Conservation (phyloP, 1,140 invertebrate species). For the Drosophila lini region DNA sequence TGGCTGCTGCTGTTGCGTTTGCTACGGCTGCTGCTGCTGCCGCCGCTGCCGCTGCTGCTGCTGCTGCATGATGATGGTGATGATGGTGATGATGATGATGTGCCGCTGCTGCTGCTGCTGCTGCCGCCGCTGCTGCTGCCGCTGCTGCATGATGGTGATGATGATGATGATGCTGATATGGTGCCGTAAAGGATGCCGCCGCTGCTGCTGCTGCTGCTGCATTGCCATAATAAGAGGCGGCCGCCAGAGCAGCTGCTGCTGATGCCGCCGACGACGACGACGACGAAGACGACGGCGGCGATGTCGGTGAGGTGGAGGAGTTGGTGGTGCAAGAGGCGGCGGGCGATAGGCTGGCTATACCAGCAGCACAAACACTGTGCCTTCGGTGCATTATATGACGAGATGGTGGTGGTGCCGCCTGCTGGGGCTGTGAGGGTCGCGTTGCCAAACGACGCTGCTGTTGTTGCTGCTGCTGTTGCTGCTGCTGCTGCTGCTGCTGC, state of each 20-base stretch:
- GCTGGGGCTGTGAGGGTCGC: slow-evolving; percentile 18
- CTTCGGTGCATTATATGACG: slow-evolving; percentile 62
- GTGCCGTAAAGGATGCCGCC: slow-evolving; percentile 42
- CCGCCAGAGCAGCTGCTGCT: slow-evolving; percentile 63
- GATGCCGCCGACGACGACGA: slow-evolving; percentile 33
- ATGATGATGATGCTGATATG: slow-evolving; percentile 46
- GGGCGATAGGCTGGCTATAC: slow-evolving; percentile 62
- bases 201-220: slow-evolving; percentile 54
- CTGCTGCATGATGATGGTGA: slow-evolving; percentile 11
- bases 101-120: slow-evolving; percentile 61
- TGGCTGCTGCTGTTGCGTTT: background rate
- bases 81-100: slow-evolving; percentile 14
- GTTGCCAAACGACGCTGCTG: slow-evolving; percentile 7
- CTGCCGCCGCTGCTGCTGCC: slow-evolving; percentile 62
- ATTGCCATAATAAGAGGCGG: slow-evolving; percentile 59
- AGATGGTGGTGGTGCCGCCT: slow-evolving; percentile 29
- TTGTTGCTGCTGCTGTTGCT: slow-evolving; percentile 22
- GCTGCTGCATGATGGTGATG: slow-evolving; percentile 51
- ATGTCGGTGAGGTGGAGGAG: slow-evolving; percentile 53
- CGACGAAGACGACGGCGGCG: slow-evolving; percentile 1
- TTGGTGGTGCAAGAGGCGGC: slow-evolving; percentile 57
- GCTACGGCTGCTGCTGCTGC: slow-evolving; percentile 3
- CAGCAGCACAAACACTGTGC: slow-evolving; percentile 66
- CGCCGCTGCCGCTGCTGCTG: background rate
- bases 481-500: slow-evolving; percentile 17